Conservation (phyloP, 2,888 invertebrate species). For the Drosophila peninsularis region DNA sequence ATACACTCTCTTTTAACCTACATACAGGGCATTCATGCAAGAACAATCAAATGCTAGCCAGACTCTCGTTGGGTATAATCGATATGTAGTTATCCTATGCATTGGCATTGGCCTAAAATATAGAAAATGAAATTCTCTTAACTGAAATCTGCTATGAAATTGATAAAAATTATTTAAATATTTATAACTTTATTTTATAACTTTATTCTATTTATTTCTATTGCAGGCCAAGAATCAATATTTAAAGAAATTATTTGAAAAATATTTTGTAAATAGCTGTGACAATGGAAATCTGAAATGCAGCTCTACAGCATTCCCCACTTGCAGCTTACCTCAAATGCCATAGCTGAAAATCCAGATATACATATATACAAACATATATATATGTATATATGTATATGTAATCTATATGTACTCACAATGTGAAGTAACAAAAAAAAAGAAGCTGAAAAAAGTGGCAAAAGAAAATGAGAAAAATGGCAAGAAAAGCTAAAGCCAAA, state of each 20-base stretch:
- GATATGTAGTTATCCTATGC: neutral
- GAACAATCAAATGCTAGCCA: neutral
- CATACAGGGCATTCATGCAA: no score
- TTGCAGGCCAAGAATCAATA: neutral
- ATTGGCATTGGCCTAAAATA: no score
- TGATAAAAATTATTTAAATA: neutral
- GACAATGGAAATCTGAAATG: slow-evolving; percentile 3
- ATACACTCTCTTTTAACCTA: neutral
- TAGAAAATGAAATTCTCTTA: no score
- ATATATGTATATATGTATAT: neutral
- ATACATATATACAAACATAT: neutral
- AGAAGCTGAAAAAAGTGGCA: slow-evolving; percentile 23
- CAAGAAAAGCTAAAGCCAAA: slow-evolving; percentile 58
- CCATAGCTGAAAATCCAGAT: slow-evolving; percentile 12
- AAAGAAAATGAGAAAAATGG: slow-evolving; percentile 29
- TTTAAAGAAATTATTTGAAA: neutral
- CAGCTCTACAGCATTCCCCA: slow-evolving; percentile 31
- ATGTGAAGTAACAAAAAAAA: slow-evolving; percentile 27
- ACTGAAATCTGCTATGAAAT: neutral
- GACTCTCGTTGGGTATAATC: neutral
- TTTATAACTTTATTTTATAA: no score
- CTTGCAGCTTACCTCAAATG: slow-evolving; percentile 43
- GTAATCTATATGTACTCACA: neutral
- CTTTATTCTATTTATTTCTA: no score
- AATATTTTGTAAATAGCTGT: neutral